Evolutionary conservation across 2,888 invertebrate species (phyloP), one percentile per base, ranked within the genome.

Genomic region (Scaptodrosophila latifasciaeformis): DNA sequence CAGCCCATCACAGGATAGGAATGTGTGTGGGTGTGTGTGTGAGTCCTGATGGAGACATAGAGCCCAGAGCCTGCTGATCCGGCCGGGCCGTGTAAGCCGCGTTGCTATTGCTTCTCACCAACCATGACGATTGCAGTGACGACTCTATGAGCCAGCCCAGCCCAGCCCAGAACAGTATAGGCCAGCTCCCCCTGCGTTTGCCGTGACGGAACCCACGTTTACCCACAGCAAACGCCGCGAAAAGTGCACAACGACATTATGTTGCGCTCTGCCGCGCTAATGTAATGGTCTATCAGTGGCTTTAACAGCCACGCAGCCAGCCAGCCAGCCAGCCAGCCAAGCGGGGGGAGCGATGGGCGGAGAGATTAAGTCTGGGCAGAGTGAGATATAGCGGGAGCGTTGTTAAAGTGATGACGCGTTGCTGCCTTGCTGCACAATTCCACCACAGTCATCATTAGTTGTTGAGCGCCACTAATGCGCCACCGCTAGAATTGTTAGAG

Each of bases 241-340:
- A 69, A 69, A 70, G 66, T 69, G 69, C 70, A 69, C 74, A 72
- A 70, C 69, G 63, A 69, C 70, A 70, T 70, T 72, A 72, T 69
- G 74, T 72, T 72, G 56, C 70, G 70, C 70, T 70, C 71, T 70
- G 59, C 62, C 70, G 71, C 74, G 70, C 65, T 74, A 74, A 74
- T 74, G 67, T 71, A 70, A 70, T 64, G 70, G 57, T 70, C 68
- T 71, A 69, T 65, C 68, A 64, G 65, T 54, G 56, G 54, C 54
- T 61, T 59, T 54, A 59, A 61, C 54, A 54, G 61, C 50, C 54
- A 49, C 71, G 68, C 55, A 64, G 68, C 67, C 51, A 56, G 64
- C 50, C 46, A 67, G 46, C 54, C 21, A 49, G 55, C 50, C 2
- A 30, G 10, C 10, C 30, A 30, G 30, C 2, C n/a, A 24, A 7